A percentile compares a stretch with the other conserved stretches of the same genome.
Conservation (phyloP, 1,140 invertebrate species). For the Lasioglossum baleicum region DNA sequence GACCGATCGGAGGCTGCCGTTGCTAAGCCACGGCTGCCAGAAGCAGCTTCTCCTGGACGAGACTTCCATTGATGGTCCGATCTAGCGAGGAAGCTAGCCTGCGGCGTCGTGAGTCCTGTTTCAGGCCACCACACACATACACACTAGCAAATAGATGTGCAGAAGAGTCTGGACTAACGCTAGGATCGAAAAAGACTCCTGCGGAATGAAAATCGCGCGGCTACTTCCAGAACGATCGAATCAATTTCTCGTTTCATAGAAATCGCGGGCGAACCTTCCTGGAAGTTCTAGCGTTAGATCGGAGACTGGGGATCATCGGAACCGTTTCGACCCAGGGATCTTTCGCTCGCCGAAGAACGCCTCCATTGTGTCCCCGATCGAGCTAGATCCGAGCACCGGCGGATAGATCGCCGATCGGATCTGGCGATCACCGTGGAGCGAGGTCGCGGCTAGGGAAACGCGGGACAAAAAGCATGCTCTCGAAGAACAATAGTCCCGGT, state of each 20-base stretch:
- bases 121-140: constrained; percentile 2
- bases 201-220: too few species aligned
- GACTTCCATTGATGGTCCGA: constrained; percentile 64
- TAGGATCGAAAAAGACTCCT: too few species aligned
- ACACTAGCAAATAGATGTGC: background rate
- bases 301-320: background rate
- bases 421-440: background rate
- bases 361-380: constrained; percentile 3
- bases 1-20: constrained; percentile 36
- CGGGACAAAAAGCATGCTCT: constrained; percentile 5
- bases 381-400: too few species aligned
- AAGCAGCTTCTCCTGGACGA: constrained; percentile 66
- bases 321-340: constrained; percentile 17
- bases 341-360: constrained; percentile 39
- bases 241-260: too few species aligned
- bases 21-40: constrained; percentile 76
- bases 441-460: background rate
- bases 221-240: too few species aligned
- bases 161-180: background rate
- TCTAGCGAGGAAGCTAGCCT: too few species aligned
- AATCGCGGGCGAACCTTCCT: too few species aligned
- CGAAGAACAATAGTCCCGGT: background rate
- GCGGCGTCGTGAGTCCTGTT: too few species aligned
- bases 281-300: too few species aligned
- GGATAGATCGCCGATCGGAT: background rate